These are phyloP conservation scores for Neocrepidodera transversa DNA, from an alignment of 2,888 invertebrate genomes.

Conservation along the genomic window DNA sequence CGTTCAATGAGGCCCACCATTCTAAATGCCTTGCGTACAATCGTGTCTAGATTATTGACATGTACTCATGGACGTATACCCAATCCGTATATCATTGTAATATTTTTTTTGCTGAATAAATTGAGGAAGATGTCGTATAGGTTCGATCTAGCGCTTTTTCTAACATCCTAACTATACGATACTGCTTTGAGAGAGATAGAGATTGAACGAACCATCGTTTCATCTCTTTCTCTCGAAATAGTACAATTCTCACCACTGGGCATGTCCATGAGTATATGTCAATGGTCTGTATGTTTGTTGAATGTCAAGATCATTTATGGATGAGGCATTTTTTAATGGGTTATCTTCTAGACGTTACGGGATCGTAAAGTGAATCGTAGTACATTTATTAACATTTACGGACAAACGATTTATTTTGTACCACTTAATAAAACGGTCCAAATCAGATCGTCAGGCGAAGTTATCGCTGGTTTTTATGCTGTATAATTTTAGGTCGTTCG, in stretches of 20 bases:
- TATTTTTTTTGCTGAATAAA: no score
- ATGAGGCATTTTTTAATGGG: background rate
- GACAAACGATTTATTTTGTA: background rate
- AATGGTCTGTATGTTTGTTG: no score
- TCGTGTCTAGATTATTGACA: background rate
- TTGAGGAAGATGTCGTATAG: no score
- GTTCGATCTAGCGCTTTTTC: no score
- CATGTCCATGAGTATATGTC: no score
- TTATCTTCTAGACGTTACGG: background rate
- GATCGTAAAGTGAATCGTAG: background rate
- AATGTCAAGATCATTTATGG: background rate
- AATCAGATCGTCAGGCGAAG: background rate
- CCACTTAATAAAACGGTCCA: background rate
- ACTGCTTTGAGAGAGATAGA: no score
- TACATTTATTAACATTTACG: background rate
- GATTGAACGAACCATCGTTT: no score
- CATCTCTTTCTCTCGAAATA: no score
- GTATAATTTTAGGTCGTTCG: background rate
- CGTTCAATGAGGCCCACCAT: background rate
- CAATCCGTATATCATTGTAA: no score
- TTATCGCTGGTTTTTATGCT: background rate
- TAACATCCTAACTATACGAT: no score
- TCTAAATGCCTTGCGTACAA: background rate
- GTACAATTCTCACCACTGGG: no score
- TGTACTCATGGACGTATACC: no score